These are phyloP conservation scores for Aulostomus chinensis DNA, from an alignment of 2,797 vertebrate species.

Conservation along the genomic window DNA sequence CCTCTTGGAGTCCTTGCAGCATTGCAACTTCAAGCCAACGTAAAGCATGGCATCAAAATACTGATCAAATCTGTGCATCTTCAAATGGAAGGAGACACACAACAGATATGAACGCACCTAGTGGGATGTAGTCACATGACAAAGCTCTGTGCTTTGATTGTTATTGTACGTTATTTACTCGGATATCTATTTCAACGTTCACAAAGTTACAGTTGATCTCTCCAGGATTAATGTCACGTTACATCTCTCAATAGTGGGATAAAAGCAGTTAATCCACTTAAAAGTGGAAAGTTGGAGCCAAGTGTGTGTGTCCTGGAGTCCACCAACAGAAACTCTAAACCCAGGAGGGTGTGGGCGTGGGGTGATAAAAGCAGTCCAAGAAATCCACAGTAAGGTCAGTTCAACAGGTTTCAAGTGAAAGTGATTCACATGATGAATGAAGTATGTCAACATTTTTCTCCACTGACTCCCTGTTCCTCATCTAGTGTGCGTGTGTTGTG, in stretches of 20 bases:
- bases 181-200: conserved; percentile 1
- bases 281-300: neutral
- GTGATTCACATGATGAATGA: conserved; percentile 15
- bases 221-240: conserved; percentile 3
- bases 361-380: conserved; percentile 9
- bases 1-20: neutral
- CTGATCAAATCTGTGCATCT: conserved; percentile 31
- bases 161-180: neutral
- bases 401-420: conserved; percentile 8
- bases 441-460: neutral
- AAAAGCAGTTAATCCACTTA: conserved; percentile 11
- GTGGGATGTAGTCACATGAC: neutral
- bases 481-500: neutral
- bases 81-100: neutral
- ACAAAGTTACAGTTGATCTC: conserved; percentile 6
- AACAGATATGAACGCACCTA: conserved; percentile 4
- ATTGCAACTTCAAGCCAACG: neutral
- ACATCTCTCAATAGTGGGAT: conserved; percentile 3
- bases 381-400: neutral
- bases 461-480: neutral
- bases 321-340: conserved; percentile 14
- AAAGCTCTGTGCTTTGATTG: neutral
- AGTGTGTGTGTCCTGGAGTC: too few relatives aligned
- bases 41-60: conserved; percentile 41
- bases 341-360: neutral